Evolutionary conservation across 2,113 vertebrate species (phyloP).

Genomic region (Anolis sagrei): DNA sequence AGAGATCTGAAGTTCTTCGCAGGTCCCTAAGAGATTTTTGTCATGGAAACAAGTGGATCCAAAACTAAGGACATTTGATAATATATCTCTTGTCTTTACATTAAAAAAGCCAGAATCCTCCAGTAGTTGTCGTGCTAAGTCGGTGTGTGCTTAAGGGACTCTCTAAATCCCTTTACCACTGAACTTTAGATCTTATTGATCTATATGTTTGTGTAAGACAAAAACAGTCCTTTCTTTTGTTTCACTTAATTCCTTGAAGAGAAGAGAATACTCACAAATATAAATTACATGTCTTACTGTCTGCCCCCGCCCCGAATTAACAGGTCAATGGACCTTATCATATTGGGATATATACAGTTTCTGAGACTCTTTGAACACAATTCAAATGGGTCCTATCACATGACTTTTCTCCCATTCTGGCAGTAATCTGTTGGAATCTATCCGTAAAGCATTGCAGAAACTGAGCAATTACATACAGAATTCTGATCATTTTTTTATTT

Average conservation of each 20-base stretch:
- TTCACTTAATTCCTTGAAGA: slow-evolving; percentile 45
- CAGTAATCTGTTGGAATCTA: no score
- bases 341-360: no score
- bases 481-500: no score
- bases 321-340: slow-evolving; percentile 5
- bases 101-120: slow-evolving; percentile 48
- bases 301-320: slow-evolving; percentile 16
- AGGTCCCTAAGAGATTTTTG: background rate
- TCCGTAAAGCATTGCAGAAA: no score
- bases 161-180: slow-evolving; percentile 28
- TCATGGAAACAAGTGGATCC: slow-evolving; percentile 18
- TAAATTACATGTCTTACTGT: slow-evolving; percentile 54
- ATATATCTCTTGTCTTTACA: slow-evolving; percentile 40
- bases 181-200: slow-evolving; percentile 57
- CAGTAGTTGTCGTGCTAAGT: slow-evolving; percentile 43
- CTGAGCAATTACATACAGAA: no score
- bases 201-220: slow-evolving; percentile 45
- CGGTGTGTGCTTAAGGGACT: slow-evolving; percentile 48
- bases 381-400: no score
- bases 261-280: slow-evolving; percentile 25
- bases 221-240: slow-evolving; percentile 16
- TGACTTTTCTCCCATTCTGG: no score
- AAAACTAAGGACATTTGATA: slow-evolving; percentile 53
- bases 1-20: background rate
- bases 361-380: no score